Percentiles rank a stretch among this genome's conserved stretches.
Conservation (phyloP, 1,140 invertebrate genomes). For the Drosophila nasuta region DNA sequence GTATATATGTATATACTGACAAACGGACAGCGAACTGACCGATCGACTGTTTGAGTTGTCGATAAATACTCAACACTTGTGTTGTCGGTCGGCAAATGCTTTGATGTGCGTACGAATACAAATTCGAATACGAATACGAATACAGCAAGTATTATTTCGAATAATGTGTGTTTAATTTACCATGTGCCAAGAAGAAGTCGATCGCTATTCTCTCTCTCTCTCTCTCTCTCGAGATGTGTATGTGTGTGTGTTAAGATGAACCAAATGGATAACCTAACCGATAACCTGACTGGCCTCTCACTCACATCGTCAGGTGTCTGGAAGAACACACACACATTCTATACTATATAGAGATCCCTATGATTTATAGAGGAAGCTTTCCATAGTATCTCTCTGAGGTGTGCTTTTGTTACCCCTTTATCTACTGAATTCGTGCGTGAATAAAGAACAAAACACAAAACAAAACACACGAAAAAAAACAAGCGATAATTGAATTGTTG, state of each 20-base stretch:
- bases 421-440: constrained; percentile 46
- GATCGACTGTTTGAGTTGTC: constrained; percentile 53
- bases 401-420: constrained; percentile 30
- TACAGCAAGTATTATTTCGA: constrained; percentile 15
- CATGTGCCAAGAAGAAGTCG: constrained; percentile 25
- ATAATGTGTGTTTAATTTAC: constrained; percentile 41
- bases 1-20: constrained; percentile 18
- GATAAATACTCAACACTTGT: constrained; percentile 48
- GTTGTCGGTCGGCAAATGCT: constrained; percentile 38
- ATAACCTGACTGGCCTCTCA: neutral
- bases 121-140: constrained; percentile 1
- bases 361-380: constrained; percentile 22
- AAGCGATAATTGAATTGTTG: constrained; percentile 21
- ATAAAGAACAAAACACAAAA: neutral
- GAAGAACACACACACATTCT: too few relatives aligned
- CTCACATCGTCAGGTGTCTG: too few relatives aligned
- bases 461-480: neutral
- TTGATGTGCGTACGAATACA: constrained; percentile 38
- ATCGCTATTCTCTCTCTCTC: neutral
- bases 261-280: constrained; percentile 9
- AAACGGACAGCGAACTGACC: constrained; percentile 46
- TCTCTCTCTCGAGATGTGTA: too few relatives aligned
- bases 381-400: constrained; percentile 4
- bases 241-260: constrained; percentile 1
- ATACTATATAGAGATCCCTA: neutral